A percentile compares a stretch with the other conserved stretches of the same genome.
phyloP scores from a whole-genome alignment of 2,888 invertebrate species.

The Polydrusus tereticollis region DNA sequence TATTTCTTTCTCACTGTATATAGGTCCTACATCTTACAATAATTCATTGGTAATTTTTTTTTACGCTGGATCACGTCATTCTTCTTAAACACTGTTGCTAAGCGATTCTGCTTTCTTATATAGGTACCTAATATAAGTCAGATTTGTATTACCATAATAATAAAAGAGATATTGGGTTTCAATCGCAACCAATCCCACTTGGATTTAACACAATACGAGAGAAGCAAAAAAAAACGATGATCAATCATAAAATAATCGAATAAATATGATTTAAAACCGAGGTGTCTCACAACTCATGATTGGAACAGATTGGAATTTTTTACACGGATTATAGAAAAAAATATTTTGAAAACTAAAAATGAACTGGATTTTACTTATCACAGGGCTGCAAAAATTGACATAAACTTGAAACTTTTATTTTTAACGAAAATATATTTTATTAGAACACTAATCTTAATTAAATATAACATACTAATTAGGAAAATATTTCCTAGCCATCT shows the following conservation, averaged over 20 bases:
- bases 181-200: slow-evolving; percentile 22
- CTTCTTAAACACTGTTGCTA: not conserved
- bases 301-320: not conserved
- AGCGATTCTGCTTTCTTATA: slow-evolving; percentile 23
- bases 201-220: slow-evolving; percentile 24
- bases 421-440: no score
- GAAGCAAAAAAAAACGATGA: not conserved
- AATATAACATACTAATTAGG: no score
- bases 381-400: no score
- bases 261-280: not conserved
- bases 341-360: no score
- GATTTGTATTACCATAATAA: slow-evolving; percentile 37
- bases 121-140: slow-evolving; percentile 28
- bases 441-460: no score
- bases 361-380: no score
- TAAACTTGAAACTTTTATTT: no score
- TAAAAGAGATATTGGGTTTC: slow-evolving; percentile 26
- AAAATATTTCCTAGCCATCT: no score
- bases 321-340: no score
- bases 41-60: not conserved
- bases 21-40: not conserved
- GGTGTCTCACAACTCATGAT: not conserved
- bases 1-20: no score
- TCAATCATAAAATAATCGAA: not conserved
- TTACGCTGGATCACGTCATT: not conserved